Conservation (phyloP, 2,888 invertebrate species). For the Steromphala cineraria region DNA sequence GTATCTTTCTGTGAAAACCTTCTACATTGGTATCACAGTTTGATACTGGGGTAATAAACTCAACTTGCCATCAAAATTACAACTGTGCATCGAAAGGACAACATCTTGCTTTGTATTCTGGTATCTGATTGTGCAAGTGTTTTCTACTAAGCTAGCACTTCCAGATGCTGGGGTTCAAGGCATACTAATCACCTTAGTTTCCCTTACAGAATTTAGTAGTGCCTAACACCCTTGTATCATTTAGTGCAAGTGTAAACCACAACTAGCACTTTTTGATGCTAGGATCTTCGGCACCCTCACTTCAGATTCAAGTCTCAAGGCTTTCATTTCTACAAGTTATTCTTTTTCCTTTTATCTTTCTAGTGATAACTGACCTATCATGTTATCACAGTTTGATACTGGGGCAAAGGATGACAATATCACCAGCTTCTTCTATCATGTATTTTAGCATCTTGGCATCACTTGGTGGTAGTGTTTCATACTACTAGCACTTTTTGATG, state of each 20-base stretch:
- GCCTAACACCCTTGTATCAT: background rate
- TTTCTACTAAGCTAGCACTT: conserved; percentile 35
- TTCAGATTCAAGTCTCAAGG: background rate
- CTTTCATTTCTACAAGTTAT: background rate
- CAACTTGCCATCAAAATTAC: background rate
- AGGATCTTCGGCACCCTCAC: background rate
- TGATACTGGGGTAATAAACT: background rate
- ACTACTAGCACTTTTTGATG: conserved; percentile 20
- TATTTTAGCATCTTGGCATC: background rate
- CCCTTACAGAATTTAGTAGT: too few relatives aligned
- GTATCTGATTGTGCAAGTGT: conserved; percentile 38
- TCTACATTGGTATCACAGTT: background rate
- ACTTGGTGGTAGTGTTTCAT: conserved; percentile 1
- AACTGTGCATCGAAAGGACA: background rate
- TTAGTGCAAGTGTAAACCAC: background rate
- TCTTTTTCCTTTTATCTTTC: background rate
- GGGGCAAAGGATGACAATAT: background rate
- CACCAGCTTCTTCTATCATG: background rate
- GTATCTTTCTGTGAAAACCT: background rate
- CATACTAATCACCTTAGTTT: background rate
- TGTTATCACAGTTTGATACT: conserved; percentile 9
- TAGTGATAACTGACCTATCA: background rate
- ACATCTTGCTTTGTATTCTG: background rate
- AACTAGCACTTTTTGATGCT: conserved; percentile 32
- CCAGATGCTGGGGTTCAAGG: conserved; percentile 29